Conservation (phyloP, 2,113 vertebrate genomes). For the Boulengeromyrus knoepffleri region DNA sequence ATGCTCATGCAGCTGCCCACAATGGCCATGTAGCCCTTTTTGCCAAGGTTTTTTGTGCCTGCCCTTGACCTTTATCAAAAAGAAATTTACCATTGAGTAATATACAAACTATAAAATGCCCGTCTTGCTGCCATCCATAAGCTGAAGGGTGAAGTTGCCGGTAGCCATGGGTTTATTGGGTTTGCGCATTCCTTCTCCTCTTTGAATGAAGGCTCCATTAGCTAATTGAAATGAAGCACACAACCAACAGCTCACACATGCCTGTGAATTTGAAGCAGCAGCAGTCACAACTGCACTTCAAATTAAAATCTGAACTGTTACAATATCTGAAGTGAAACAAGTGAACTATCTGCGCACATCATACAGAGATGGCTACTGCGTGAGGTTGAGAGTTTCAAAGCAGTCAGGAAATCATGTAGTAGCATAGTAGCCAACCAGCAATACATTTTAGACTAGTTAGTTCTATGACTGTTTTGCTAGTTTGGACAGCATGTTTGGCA, state of each 20-base stretch:
- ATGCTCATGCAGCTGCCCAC: not conserved
- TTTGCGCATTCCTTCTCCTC: not conserved
- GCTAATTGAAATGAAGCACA: not conserved
- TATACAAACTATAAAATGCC: not conserved
- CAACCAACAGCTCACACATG: not conserved
- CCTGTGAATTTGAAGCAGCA: not conserved
- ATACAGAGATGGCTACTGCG: not conserved
- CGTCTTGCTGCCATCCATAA: not conserved
- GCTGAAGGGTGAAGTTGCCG: not conserved
- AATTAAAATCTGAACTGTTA: not conserved
- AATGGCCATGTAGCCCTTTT: not conserved
- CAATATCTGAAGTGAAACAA: not conserved
- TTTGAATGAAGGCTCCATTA: not conserved
- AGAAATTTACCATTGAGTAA: not conserved
- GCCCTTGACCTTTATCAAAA: not conserved
- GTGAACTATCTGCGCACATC: not conserved
- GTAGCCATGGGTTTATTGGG: not conserved
- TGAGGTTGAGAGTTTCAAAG: not conserved
- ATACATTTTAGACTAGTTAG: not conserved
- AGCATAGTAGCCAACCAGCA: not conserved
- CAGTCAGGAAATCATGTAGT: not conserved
- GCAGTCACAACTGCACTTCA: not conserved
- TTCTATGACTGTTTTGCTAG: not conserved
- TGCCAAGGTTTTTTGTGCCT: not conserved
- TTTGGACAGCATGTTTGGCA: not conserved